Conservation (phyloP, 2,113 vertebrate species). For the Theropithecus gelada region DNA sequence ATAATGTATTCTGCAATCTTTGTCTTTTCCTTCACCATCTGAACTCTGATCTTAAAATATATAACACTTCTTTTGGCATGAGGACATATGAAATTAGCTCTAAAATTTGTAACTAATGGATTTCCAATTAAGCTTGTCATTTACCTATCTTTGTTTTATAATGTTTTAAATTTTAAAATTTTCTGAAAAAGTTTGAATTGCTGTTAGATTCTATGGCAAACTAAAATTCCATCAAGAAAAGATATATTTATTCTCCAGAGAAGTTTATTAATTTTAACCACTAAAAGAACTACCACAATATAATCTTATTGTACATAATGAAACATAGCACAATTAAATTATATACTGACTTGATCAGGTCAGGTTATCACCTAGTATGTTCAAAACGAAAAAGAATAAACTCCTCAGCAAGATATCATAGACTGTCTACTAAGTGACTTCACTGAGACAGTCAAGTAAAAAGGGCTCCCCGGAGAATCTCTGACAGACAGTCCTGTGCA, state of each 20-base stretch:
- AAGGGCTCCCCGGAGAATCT: too few species aligned
- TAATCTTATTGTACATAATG: not conserved
- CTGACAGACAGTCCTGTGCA: too few species aligned
- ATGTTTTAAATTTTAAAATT: constrained; percentile 49
- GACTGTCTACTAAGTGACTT: not conserved
- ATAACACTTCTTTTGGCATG: not conserved
- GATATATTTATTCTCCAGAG: not conserved
- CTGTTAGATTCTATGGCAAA: not conserved
- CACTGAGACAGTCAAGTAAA: not conserved
- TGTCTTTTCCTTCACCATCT: constrained; percentile 7
- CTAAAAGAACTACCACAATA: not conserved
- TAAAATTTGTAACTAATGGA: constrained; percentile 34
- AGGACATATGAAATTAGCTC: constrained; percentile 37
- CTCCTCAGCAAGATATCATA: not conserved
- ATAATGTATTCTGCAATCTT: not conserved
- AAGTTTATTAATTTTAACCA: not conserved
- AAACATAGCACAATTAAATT: not conserved
- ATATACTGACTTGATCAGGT: not conserved
- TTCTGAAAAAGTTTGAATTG: not conserved
- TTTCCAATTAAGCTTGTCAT: constrained; percentile 9
- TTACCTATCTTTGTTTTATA: constrained; percentile 17
- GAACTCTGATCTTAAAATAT: constrained; percentile 39
- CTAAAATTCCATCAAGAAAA: not conserved
- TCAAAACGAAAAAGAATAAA: constrained; percentile 10
- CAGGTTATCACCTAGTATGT: not conserved